Evolutionary conservation across 2,797 vertebrate genomes (phyloP), one percentile per base, ranked within the genome.

Genomic region (Capromys pilorides): DNA sequence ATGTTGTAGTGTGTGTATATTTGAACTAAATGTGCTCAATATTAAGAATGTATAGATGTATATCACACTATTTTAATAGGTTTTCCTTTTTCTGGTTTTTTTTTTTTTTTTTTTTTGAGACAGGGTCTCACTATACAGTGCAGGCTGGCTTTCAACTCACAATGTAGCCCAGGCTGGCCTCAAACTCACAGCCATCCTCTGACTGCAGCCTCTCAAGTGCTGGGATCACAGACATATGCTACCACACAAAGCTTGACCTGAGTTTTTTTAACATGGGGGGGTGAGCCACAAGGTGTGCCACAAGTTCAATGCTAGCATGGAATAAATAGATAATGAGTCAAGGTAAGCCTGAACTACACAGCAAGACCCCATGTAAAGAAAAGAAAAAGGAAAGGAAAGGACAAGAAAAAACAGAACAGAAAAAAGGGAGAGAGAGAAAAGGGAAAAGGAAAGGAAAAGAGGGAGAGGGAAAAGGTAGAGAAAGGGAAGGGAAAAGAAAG

Each of bases 21-120:
- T 79, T 87, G 77, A 93, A 90, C 59, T 5, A 66, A 94, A 61
- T 41, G 66, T 71, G 79, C 28, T 59, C 87, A 91, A 67, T 39
- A 26, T 71, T 94, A 78, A 85, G 62, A 28, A 33, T 61, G 7
- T 45, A 71, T 33, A 45, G 62, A 18, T 73, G 6, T 79, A 91
- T 24, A 41, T 66, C 88, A 84, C 19, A 85, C 26, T 81, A 84
- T 57, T 81, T 36, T 77, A 93, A 57, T 62, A 91, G 51, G 21
- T 86, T 51, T 73, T 80, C 39, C 18, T 19, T n/a, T 16, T 67
- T n/a, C 33, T 18, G 31, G 1, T 45, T 45, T 45, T 4, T 45
- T 45, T 45, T 45, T 18, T n/a, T 67, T 67, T 66, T 33, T 6
- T 66, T 33, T 67, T 67, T 67, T 67, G 14, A 67, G 31, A 67